These are phyloP conservation scores for Cephus cinctus DNA, from an alignment of 1,140 invertebrate species.

Conservation along the genomic window DNA sequence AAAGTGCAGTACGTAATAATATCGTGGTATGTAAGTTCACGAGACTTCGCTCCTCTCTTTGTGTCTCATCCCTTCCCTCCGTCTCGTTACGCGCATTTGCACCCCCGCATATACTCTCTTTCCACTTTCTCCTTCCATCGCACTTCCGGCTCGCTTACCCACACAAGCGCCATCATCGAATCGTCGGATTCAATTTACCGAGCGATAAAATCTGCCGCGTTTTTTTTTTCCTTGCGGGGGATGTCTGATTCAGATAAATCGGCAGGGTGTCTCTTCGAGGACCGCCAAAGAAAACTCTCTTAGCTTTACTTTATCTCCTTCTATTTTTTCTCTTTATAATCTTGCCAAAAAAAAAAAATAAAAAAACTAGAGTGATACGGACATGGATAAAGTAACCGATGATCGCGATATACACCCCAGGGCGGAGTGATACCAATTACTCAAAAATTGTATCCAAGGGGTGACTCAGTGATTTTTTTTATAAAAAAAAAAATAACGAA, in stretches of 20 bases:
- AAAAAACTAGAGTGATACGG: background rate
- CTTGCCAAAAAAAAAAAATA: background rate
- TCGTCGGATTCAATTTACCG: slow-evolving; percentile 38
- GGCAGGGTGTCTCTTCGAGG: slow-evolving; percentile 3
- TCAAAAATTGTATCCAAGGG: background rate
- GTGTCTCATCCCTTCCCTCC: no score
- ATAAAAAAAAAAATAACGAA: background rate
- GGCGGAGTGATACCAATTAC: no score
- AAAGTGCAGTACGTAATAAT: no score
- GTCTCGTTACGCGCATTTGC: slow-evolving; percentile 9
- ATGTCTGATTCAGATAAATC: slow-evolving; percentile 26
- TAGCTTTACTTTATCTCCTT: slow-evolving; percentile 1
- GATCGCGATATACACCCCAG: no score
- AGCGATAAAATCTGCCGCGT: slow-evolving; percentile 40
- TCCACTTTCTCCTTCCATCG: slow-evolving; percentile 5
- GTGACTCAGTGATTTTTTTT: background rate
- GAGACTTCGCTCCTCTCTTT: slow-evolving; percentile 3
- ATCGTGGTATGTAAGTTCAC: no score
- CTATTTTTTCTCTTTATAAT: slow-evolving; percentile 7
- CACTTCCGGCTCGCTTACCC: slow-evolving; percentile 10
- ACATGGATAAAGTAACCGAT: no score
- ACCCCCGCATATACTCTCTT: slow-evolving; percentile 6
- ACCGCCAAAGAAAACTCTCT: slow-evolving; percentile 7
- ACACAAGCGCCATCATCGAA: slow-evolving; percentile 25
- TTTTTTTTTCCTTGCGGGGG: no score